Evolutionary conservation across 2,888 invertebrate genomes (phyloP).

Genomic region (Brachyopa scutellaris): DNA sequence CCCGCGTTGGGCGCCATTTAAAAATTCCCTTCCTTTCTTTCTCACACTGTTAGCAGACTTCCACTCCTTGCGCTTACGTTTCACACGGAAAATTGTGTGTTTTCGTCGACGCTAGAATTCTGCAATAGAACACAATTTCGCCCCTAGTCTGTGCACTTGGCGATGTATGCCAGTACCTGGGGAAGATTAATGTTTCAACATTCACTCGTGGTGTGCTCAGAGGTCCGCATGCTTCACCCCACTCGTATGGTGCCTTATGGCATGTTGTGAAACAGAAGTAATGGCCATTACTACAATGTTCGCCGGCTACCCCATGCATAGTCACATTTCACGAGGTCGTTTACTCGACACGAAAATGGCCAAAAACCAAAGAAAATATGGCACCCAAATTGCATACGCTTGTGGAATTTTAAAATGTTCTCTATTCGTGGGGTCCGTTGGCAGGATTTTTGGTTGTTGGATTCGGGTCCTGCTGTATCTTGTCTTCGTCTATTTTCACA

Average conservation of each 20-base stretch:
- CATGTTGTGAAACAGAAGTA: conserved; percentile 15
- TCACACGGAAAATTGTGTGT: neutral
- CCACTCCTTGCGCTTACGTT: neutral
- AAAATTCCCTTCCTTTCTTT: neutral
- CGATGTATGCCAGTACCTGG: conserved; percentile 23
- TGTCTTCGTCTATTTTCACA: conserved; percentile 4
- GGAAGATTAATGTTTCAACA: conserved; percentile 50
- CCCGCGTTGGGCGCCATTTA: neutral
- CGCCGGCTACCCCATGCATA: conserved; percentile 6
- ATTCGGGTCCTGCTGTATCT: neutral
- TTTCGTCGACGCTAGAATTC: neutral
- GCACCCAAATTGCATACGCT: conserved; percentile 40
- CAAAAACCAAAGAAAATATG: conserved; percentile 29
- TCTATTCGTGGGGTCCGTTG: conserved; percentile 5
- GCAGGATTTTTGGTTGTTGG: too few species aligned
- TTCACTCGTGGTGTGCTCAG: conserved; percentile 10
- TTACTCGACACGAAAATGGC: conserved; percentile 26
- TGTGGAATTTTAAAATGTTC: conserved; percentile 38
- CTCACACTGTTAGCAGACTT: neutral
- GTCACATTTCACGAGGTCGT: conserved; percentile 27
- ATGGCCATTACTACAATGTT: conserved; percentile 25
- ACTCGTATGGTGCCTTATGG: neutral
- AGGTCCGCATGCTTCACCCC: conserved; percentile 9
- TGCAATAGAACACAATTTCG: conserved; percentile 1
- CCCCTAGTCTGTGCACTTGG: neutral